phyloP scores from a whole-genome alignment of 2,113 vertebrate genomes.

The Pao palembangensis region DNA sequence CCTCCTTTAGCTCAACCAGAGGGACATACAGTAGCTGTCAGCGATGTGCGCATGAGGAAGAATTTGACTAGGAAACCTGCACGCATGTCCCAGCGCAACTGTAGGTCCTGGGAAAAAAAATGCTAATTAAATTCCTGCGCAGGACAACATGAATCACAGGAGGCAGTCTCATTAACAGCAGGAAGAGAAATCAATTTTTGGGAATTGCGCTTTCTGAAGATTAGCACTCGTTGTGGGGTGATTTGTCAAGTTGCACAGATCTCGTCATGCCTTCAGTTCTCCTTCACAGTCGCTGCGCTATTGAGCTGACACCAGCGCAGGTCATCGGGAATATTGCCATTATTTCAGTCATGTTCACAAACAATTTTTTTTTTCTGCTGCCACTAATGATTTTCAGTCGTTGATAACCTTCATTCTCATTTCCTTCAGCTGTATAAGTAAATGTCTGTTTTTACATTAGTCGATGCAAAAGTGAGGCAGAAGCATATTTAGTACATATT shows the following conservation, averaged over 20 bases:
- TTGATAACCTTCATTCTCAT: too few species aligned
- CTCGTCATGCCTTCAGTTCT: constrained; percentile 36
- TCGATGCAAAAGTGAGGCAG: too few species aligned
- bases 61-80: constrained; percentile 48
- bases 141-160: constrained; percentile 63
- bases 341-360: constrained; percentile 13
- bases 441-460: too few species aligned
- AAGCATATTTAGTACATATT: too few species aligned
- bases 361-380: constrained; percentile 4
- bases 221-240: constrained; percentile 37
- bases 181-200: constrained; percentile 65
- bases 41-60: constrained; percentile 34
- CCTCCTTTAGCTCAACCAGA: constrained; percentile 23
- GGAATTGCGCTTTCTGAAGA: constrained; percentile 47
- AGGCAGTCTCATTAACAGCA: constrained; percentile 66
- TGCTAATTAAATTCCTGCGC: constrained; percentile 56
- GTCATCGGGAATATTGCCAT: constrained; percentile 21
- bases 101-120: constrained; percentile 43
- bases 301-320: constrained; percentile 14
- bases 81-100: not conserved
- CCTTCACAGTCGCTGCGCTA: constrained; percentile 25
- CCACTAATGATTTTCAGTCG: not conserved
- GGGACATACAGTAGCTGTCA: constrained; percentile 47
- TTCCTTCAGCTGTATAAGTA: too few species aligned
- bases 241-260: constrained; percentile 40